Evolutionary conservation across 2,797 vertebrate species (phyloP).

Genomic region (Eutrigla gurnardus): DNA sequence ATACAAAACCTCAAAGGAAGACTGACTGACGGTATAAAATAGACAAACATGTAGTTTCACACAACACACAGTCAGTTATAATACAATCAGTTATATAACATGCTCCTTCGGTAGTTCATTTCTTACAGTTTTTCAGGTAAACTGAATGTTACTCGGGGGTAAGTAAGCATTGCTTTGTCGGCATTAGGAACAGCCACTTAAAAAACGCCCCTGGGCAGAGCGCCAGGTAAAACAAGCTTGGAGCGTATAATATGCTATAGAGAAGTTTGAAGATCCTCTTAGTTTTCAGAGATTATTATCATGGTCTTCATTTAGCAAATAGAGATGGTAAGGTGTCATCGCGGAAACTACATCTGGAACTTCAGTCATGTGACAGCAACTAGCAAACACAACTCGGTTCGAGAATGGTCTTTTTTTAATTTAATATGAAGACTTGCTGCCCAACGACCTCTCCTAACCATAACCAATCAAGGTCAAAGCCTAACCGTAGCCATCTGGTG

Average conservation of each 20-base stretch:
- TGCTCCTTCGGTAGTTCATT: neutral
- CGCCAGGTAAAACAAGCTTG: too few relatives aligned
- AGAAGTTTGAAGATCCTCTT: too few relatives aligned
- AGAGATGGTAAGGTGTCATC: neutral
- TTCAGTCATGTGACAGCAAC: neutral
- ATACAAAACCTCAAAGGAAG: constrained; percentile 21
- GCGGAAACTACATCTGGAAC: neutral
- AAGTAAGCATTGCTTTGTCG: neutral
- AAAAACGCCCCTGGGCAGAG: too few relatives aligned
- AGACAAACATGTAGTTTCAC: constrained; percentile 9
- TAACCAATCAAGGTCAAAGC: neutral
- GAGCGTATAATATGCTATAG: too few relatives aligned
- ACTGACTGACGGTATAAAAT: neutral
- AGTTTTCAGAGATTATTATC: neutral
- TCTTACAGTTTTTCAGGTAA: neutral
- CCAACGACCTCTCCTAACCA: neutral
- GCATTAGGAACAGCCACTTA: too few relatives aligned
- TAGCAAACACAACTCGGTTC: neutral
- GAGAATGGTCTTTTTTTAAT: neutral
- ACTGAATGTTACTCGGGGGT: neutral
- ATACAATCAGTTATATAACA: too few relatives aligned
- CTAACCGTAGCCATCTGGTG: neutral
- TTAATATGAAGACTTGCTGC: neutral
- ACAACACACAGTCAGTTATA: constrained; percentile 4
- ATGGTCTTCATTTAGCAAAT: neutral